Conservation (phyloP, 2,113 vertebrate genomes). For the Grus americana region DNA sequence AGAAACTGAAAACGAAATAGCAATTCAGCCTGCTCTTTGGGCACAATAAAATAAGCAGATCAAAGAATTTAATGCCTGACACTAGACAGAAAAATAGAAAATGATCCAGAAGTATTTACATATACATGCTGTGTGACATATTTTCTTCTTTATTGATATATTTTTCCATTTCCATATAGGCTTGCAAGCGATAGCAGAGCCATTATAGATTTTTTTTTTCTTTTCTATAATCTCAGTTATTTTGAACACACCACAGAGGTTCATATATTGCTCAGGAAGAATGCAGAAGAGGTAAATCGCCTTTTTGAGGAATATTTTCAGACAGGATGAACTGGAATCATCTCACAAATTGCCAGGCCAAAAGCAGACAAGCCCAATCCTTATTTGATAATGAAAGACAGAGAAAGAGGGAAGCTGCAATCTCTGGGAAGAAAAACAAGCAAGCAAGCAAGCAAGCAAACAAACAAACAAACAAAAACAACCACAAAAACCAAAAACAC, state of each 20-base stretch:
- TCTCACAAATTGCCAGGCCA: neutral
- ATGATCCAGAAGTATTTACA: neutral
- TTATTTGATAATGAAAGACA: slow-evolving; percentile 10
- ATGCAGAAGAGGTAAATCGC: neutral
- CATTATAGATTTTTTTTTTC: neutral
- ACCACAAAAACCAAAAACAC: too few species aligned
- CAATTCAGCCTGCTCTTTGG: neutral
- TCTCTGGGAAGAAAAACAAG: neutral
- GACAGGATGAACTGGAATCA: neutral
- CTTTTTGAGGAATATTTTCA: neutral
- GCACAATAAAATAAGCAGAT: neutral
- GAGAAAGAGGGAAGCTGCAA: neutral
- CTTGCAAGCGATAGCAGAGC: neutral
- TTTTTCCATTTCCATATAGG: neutral
- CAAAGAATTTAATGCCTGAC: neutral
- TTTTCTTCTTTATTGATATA: neutral
- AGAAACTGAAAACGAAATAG: rapidly evolving
- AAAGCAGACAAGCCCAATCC: neutral
- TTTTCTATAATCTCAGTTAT: neutral
- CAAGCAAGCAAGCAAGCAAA: too few species aligned
- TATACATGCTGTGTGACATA: neutral
- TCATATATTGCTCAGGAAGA: neutral
- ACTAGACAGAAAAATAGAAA: neutral
- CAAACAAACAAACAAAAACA: too few species aligned
- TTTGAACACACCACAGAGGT: neutral